Percentiles rank a stretch among this genome's conserved stretches.
Conservation (phyloP, 2,888 invertebrate species). For the Saturnia pavonia region DNA sequence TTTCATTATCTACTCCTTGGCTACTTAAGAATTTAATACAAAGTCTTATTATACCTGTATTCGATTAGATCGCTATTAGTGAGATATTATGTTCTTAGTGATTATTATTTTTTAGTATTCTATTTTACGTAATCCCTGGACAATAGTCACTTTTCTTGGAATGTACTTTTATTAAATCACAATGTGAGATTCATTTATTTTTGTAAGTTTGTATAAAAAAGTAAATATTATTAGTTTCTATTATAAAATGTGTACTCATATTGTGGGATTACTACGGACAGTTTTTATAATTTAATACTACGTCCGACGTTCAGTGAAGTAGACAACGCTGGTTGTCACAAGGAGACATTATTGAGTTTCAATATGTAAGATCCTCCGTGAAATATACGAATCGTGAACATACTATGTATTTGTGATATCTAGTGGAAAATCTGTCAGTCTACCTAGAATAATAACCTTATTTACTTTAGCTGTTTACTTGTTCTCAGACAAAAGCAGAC, state of each 20-base stretch:
- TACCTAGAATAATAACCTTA: background rate
- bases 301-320: conserved; percentile 20
- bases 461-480: background rate
- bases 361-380: background rate
- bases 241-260: conserved; percentile 1
- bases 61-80: no score
- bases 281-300: background rate
- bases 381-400: background rate
- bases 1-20: no score
- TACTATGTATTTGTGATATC: background rate
- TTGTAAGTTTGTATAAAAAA: background rate
- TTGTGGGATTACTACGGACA: background rate
- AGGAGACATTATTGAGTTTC: conserved; percentile 44
- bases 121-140: no score
- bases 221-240: background rate
- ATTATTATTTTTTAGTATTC: no score
- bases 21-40: no score
- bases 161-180: no score
- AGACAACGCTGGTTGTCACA: conserved; percentile 36
- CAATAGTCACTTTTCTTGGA: no score
- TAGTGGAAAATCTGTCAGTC: background rate
- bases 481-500: background rate
- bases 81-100: no score
- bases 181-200: background rate
- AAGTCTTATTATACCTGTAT: no score